A percentile compares a stretch with the other conserved stretches of the same genome.
Conservation (phyloP, 1,140 invertebrate genomes). For the Drosophila willistoni region DNA sequence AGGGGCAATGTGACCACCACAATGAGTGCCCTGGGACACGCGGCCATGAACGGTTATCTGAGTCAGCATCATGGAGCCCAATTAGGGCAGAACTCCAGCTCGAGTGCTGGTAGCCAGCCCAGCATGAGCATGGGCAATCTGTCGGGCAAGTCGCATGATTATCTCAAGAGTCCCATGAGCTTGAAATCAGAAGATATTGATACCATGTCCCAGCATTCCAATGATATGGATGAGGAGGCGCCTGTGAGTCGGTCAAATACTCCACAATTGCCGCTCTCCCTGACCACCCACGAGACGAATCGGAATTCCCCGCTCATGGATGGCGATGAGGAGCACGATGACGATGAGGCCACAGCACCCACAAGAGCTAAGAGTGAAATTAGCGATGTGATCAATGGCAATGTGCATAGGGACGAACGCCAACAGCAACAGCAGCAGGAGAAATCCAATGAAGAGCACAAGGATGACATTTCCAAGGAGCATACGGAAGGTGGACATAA, state of each 20-base stretch:
- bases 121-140: slow-evolving; percentile 70
- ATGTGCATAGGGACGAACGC: slow-evolving; percentile 46
- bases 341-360: slow-evolving; percentile 22
- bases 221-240: slow-evolving; percentile 80
- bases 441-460: slow-evolving; percentile 28
- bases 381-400: slow-evolving; percentile 51
- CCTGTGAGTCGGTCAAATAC: slow-evolving; percentile 63
- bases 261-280: slow-evolving; percentile 75
- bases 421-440: slow-evolving; percentile 43
- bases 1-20: slow-evolving; percentile 78
- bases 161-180: slow-evolving; percentile 81
- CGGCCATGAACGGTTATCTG: slow-evolving; percentile 76
- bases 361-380: slow-evolving; percentile 31
- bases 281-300: slow-evolving; percentile 81
- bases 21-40: slow-evolving; percentile 72
- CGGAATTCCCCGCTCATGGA: slow-evolving; percentile 68
- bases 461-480: slow-evolving; percentile 21
- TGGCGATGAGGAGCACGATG: slow-evolving; percentile 54
- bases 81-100: slow-evolving; percentile 73
- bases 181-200: slow-evolving; percentile 82
- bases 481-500: slow-evolving; percentile 21
- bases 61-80: slow-evolving; percentile 66
- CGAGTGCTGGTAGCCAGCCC: slow-evolving; percentile 74
- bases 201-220: slow-evolving; percentile 83
- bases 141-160: slow-evolving; percentile 77